Evolutionary conservation across 2,888 invertebrate species (phyloP), one percentile per base, ranked within the genome.

Genomic region (Arctia plantaginis): DNA sequence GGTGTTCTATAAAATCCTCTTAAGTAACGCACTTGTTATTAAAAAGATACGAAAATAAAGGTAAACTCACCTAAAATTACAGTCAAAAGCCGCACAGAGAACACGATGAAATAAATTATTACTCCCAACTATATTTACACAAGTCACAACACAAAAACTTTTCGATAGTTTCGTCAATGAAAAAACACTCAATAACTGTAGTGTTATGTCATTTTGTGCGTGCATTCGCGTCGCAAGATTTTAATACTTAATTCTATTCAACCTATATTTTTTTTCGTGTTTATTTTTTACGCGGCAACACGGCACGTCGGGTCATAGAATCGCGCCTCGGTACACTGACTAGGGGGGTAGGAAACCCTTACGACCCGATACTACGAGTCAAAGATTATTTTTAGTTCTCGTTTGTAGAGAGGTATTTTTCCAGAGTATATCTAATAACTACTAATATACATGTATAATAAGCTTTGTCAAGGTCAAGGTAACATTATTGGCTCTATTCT

Each of bases 331-430:
- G 81, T 85, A 87, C 88, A 94, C 94, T 94, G 90, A 74, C 87
- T 83, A 81, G 91, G 89, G 93, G 93, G 94, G 93, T 91, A 87
- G 89, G 84, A 89, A 90, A 86, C 89, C 92, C 90, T 92, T 93
- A 93, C 90, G 86, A 90, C 92, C 89, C 89, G 79, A 89, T 93
- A 94, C 93, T 94, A 94, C 91, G 89, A 71, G 78, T 0, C 94
- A 93, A 78, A 93, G 94, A 93, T 30, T 87, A 85, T 67, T 23
- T 35, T 23, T 35, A 69, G 30, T 65, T 78, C 55, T 35, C 72
- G 27, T 47, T 44, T 30, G 13, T 55, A 78, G 83, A 88, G 74
- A 82, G n/a, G 10, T 0, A 69, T 73, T 72, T 80, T 78, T 69
- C 74, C 71, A 20, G 73, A 33, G 13, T 20, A 62, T 66, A 66